Evolutionary conservation across 2,113 vertebrate genomes (phyloP).

Genomic region (Mesembrinibis cayennensis): DNA sequence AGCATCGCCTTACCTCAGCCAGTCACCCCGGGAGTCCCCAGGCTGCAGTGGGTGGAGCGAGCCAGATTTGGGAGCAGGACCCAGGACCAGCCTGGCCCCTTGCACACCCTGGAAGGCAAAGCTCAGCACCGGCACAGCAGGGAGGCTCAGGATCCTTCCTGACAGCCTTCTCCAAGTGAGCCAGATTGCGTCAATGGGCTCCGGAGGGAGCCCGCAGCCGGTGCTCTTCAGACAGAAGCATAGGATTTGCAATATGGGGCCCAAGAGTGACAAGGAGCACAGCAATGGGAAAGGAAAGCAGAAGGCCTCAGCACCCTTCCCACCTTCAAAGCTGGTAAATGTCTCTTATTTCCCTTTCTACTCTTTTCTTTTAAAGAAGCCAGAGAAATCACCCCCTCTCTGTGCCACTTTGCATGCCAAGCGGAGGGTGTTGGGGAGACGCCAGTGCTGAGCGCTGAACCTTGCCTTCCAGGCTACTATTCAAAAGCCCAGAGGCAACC

Average conservation of each 20-base stretch:
- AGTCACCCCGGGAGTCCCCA: background rate
- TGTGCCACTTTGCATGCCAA: background rate
- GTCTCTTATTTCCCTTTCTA: background rate
- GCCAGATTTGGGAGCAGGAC: background rate
- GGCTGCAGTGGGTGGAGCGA: background rate
- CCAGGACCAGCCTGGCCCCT: background rate
- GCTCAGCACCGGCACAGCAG: background rate
- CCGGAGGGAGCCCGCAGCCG: background rate
- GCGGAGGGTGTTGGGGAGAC: background rate
- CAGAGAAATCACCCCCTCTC: background rate
- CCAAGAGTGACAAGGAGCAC: background rate
- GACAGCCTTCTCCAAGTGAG: background rate
- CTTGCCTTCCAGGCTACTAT: background rate
- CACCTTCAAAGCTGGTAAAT: conserved; percentile 15
- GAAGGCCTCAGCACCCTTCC: background rate
- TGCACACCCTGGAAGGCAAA: background rate
- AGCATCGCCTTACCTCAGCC: background rate
- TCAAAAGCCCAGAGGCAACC: background rate
- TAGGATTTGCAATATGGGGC: conserved; percentile 7
- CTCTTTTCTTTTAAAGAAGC: background rate
- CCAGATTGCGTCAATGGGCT: background rate
- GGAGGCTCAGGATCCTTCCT: background rate
- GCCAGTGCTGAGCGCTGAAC: background rate
- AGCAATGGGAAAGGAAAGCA: background rate
- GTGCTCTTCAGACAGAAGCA: background rate